phyloP scores from a whole-genome alignment of 2,113 vertebrate species.

The Hipposideros armiger region DNA sequence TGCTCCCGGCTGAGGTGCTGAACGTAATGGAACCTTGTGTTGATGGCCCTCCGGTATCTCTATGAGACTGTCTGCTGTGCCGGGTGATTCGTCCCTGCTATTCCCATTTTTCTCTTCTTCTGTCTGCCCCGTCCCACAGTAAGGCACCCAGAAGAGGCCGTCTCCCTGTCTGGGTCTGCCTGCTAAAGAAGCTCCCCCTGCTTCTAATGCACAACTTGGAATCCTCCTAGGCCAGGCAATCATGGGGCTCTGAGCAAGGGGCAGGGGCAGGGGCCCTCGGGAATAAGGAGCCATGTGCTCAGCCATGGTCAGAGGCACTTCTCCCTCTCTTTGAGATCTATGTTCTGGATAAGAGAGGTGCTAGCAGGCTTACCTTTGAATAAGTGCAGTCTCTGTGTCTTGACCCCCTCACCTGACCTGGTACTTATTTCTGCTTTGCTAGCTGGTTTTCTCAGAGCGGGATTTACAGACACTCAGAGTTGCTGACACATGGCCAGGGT shows the following conservation, averaged over 20 bases:
- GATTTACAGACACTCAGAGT: not conserved
- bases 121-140: not conserved
- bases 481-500: not conserved
- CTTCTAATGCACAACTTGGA: not conserved
- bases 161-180: not conserved
- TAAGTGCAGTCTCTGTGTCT: not conserved
- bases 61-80: not conserved
- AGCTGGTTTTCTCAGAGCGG: not conserved
- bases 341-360: not conserved
- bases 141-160: not conserved
- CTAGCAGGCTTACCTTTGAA: not conserved
- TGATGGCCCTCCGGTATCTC: accelerated
- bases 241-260: not conserved
- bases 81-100: not conserved
- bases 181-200: not conserved
- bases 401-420: not conserved
- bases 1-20: not conserved
- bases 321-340: not conserved
- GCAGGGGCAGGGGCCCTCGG: accelerated
- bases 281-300: not conserved
- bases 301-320: not conserved
- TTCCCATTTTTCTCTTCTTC: not conserved
- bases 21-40: not conserved
- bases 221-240: not conserved
- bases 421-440: not conserved